Percentiles rank a stretch among this genome's conserved stretches.
phyloP scores from a whole-genome alignment of 2,888 invertebrate species.

The Caenorhabditis sp. region DNA sequence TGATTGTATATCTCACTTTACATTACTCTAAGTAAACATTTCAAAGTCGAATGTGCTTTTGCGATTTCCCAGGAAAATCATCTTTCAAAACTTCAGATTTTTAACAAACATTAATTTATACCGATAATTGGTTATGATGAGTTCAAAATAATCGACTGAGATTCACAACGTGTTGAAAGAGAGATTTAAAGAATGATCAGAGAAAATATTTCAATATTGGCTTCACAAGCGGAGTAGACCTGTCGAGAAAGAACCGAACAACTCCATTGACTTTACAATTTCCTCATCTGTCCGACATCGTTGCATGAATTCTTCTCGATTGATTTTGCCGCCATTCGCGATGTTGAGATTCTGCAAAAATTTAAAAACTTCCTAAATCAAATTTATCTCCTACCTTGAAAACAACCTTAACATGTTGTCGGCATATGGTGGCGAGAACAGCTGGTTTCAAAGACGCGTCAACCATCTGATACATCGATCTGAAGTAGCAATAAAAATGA shows the following conservation, averaged over 20 bases:
- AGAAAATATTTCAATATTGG: background rate
- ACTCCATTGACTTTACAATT: constrained; percentile 45
- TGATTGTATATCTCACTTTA: no score
- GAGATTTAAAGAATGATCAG: constrained; percentile 5
- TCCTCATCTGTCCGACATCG: constrained; percentile 85
- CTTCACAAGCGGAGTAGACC: constrained; percentile 20
- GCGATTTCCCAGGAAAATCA: no score
- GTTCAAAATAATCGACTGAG: constrained; percentile 17
- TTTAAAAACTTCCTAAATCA: background rate
- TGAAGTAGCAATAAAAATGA: constrained; percentile 43
- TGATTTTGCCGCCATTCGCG: constrained; percentile 69
- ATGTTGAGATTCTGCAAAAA: constrained; percentile 72
- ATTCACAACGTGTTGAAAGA: constrained; percentile 21
- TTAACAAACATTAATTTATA: background rate
- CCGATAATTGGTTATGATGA: constrained; percentile 14
- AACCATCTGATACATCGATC: constrained; percentile 68
- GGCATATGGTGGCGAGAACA: constrained; percentile 66
- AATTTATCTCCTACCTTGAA: constrained; percentile 40
- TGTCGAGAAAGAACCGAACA: constrained; percentile 47
- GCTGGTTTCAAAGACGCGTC: constrained; percentile 63
- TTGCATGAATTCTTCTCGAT: constrained; percentile 87
- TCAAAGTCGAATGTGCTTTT: no score
- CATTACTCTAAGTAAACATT: no score
- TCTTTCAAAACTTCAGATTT: background rate
- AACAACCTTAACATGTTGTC: constrained; percentile 64